A percentile compares a stretch with the other conserved stretches of the same genome.
These are phyloP conservation scores for Drosophila trapezifrons DNA, from an alignment of 1,140 invertebrate genomes.

Conservation along the genomic window DNA sequence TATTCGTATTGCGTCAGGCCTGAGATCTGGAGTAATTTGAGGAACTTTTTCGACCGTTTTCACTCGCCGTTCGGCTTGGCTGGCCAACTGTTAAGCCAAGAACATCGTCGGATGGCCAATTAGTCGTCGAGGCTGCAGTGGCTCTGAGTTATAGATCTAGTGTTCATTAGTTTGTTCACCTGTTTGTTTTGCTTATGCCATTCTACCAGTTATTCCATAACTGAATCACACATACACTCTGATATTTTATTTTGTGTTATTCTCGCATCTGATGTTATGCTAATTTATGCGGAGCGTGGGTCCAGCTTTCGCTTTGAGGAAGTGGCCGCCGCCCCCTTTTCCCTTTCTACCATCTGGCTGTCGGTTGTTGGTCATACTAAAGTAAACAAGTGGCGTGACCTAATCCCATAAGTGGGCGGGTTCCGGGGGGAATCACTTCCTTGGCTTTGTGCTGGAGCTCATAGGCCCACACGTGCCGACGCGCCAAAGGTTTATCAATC, in stretches of 20 bases:
- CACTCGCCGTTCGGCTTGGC: constrained; percentile 58
- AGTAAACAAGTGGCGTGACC: constrained; percentile 57
- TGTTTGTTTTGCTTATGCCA: constrained; percentile 51
- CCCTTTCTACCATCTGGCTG: constrained; percentile 10
- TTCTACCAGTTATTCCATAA: constrained; percentile 54
- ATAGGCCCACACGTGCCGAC: constrained; percentile 51
- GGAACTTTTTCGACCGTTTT: constrained; percentile 42
- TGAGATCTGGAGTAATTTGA: constrained; percentile 20
- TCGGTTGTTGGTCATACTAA: constrained; percentile 3
- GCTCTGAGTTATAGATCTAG: constrained; percentile 16
- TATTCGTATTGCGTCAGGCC: constrained; percentile 37
- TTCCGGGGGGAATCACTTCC: constrained; percentile 22
- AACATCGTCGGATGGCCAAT: constrained; percentile 51
- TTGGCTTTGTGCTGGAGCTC: constrained; percentile 22
- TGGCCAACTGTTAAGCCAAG: constrained; percentile 55
- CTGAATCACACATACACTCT: constrained; percentile 33
- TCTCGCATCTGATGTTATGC: constrained; percentile 62
- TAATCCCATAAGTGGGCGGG: constrained; percentile 49
- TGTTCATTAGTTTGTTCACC: constrained; percentile 75
- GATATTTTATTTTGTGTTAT: constrained; percentile 36
- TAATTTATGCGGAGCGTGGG: constrained; percentile 79
- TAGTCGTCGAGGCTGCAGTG: constrained; percentile 28
- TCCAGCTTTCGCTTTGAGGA: constrained; percentile 61
- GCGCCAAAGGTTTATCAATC: constrained; percentile 36
- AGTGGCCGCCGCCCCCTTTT: constrained; percentile 23